A percentile compares a stretch with the other conserved stretches of the same genome.
Conservation (phyloP, 2,113 vertebrate genomes). For the Brienomyrus longianalis region DNA sequence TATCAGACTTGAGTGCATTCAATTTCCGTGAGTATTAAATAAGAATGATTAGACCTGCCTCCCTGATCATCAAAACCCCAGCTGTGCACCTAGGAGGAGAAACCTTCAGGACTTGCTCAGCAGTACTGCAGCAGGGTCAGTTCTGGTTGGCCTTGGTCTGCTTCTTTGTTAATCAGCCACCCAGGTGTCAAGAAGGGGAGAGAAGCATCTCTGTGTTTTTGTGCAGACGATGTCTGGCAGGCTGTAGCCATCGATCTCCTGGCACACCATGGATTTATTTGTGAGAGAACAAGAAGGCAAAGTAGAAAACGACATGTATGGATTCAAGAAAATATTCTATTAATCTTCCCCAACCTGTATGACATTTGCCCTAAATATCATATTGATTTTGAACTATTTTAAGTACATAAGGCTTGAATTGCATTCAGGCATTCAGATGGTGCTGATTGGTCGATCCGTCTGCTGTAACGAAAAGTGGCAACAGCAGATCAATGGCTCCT, state of each 20-base stretch:
- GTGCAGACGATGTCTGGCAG: not conserved
- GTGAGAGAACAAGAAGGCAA: not conserved
- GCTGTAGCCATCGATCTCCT: not conserved
- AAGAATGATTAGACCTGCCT: not conserved
- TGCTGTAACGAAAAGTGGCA: not conserved
- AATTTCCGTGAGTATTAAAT: not conserved
- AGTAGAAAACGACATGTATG: constrained; percentile 9
- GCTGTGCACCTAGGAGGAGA: not conserved
- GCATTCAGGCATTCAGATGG: constrained; percentile 16
- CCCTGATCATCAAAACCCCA: not conserved
- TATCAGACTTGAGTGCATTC: not conserved
- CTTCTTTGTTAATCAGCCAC: not conserved
- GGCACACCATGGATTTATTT: not conserved
- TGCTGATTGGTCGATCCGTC: constrained; percentile 14
- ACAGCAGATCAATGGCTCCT: constrained; percentile 13
- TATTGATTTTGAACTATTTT: constrained; percentile 22
- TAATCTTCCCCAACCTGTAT: constrained; percentile 16
- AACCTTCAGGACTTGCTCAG: not conserved
- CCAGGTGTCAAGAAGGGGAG: not conserved
- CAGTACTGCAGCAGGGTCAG: not conserved
- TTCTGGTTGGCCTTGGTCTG: not conserved
- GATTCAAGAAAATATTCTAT: constrained; percentile 25
- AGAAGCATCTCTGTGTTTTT: not conserved
- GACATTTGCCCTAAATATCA: constrained; percentile 28
- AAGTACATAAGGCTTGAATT: constrained; percentile 16